Evolutionary conservation across 2,797 vertebrate species (phyloP).

Genomic region (Sebastes taczanowskii): DNA sequence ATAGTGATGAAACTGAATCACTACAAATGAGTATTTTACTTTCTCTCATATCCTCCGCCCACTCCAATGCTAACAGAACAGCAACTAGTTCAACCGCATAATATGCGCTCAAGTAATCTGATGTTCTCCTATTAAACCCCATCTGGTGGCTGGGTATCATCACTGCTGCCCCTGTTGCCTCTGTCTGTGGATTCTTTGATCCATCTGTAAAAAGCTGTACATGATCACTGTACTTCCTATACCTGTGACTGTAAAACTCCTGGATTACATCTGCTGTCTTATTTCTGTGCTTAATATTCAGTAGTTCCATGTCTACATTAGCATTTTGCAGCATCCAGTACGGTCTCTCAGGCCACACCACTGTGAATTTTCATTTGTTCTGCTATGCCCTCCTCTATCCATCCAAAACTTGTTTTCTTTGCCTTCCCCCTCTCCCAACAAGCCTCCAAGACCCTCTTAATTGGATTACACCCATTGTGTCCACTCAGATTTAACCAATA

Average conservation of each 20-base stretch:
- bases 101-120: too few species aligned
- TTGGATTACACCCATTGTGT: too few species aligned
- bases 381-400: background rate
- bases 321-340: background rate
- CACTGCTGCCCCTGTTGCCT: background rate
- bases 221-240: background rate
- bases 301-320: background rate
- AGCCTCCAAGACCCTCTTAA: too few species aligned
- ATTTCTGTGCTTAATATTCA: background rate
- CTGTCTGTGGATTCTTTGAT: background rate
- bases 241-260: background rate
- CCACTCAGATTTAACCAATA: too few species aligned
- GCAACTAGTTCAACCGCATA: too few species aligned
- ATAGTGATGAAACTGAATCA: too few species aligned
- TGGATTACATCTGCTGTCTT: background rate
- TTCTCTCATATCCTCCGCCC: too few species aligned
- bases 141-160: too few species aligned
- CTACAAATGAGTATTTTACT: too few species aligned
- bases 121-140: too few species aligned
- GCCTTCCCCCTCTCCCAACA: too few species aligned
- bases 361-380: background rate
- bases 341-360: background rate
- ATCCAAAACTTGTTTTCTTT: background rate
- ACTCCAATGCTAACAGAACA: too few species aligned
- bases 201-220: background rate